phyloP scores from a whole-genome alignment of 2,888 invertebrate genomes.

The Polyommatus icarus region DNA sequence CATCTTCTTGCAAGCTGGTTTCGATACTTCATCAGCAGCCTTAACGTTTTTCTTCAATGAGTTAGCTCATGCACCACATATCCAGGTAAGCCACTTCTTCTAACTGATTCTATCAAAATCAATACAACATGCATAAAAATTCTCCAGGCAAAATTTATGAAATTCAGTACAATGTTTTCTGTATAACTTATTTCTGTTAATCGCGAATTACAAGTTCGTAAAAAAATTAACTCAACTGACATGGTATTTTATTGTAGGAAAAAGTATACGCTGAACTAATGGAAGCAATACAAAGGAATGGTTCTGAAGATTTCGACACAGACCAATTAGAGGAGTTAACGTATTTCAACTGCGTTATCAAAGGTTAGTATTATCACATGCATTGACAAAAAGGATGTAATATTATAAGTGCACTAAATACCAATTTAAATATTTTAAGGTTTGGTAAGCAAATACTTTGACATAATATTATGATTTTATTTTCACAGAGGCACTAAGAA shows the following conservation, averaged over 20 bases:
- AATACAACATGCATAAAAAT: too few species aligned
- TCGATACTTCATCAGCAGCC: constrained; percentile 51
- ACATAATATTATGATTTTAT: background rate
- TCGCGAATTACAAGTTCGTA: too few species aligned
- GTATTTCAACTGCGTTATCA: constrained; percentile 50
- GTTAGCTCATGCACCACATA: background rate
- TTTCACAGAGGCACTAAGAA: constrained; percentile 53
- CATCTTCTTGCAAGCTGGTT: constrained; percentile 52
- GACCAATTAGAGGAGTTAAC: constrained; percentile 43
- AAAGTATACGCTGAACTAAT: constrained; percentile 39
- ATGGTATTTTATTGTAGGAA: background rate
- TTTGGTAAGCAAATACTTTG: background rate
- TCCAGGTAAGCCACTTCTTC: background rate
- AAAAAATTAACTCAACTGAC: background rate
- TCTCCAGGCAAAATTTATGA: too few species aligned
- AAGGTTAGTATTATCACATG: constrained; percentile 45
- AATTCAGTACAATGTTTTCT: too few species aligned
- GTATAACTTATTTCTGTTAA: too few species aligned
- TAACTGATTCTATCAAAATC: background rate
- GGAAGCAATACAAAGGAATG: constrained; percentile 35
- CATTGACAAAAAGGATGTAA: too few species aligned
- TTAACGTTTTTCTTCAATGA: constrained; percentile 37
- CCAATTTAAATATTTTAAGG: too few species aligned
- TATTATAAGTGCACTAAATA: too few species aligned
- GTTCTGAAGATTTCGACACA: constrained; percentile 43